Conservation (phyloP, 2,113 vertebrate species). For the Zosterops hypoxanthus region DNA sequence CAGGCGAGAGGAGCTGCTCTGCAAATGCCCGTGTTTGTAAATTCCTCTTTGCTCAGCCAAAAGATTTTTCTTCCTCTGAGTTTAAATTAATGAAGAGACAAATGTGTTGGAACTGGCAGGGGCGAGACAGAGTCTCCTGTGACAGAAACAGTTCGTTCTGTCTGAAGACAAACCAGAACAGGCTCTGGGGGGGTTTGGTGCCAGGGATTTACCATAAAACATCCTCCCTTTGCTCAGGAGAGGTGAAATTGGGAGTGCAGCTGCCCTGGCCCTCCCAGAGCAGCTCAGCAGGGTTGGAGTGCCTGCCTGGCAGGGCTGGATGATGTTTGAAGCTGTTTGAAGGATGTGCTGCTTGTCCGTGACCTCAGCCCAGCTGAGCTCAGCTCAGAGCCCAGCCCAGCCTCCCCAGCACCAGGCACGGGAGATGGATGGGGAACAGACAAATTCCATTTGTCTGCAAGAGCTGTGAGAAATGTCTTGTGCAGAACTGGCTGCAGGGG, state of each 20-base stretch:
- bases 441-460: background rate
- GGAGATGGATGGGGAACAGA: background rate
- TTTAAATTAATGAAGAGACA: background rate
- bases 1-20: background rate
- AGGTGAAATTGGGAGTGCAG: background rate
- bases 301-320: fast-evolving
- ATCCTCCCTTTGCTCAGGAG: fast-evolving
- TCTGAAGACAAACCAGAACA: background rate
- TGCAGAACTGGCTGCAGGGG: background rate
- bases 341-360: background rate
- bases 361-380: background rate
- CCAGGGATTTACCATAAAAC: background rate
- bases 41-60: background rate
- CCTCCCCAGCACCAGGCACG: background rate
- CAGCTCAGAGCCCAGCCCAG: background rate
- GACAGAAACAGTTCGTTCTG: background rate
- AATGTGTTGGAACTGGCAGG: background rate
- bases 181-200: background rate
- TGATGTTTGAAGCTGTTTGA: too few species aligned
- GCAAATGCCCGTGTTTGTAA: background rate
- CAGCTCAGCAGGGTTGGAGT: fast-evolving
- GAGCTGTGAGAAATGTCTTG: background rate
- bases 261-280: fast-evolving
- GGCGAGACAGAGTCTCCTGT: fast-evolving
- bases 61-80: background rate